Evolutionary conservation across 2,797 vertebrate genomes (phyloP).

Genomic region (Coluber constrictor): DNA sequence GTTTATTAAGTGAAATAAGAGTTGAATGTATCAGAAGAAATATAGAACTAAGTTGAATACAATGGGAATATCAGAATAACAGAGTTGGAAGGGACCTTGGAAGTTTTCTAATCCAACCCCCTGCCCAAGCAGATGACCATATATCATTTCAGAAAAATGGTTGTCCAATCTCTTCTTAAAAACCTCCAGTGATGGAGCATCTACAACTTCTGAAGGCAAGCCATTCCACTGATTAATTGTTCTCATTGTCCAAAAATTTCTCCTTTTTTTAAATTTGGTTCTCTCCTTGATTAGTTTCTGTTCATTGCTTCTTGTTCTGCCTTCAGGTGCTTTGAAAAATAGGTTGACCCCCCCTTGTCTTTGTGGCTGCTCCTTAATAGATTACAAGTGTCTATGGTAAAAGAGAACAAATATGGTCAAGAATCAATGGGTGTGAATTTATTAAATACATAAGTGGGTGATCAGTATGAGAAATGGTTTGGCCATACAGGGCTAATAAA

Average conservation of each 20-base stretch:
- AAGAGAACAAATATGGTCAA: not conserved
- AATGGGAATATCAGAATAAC: not conserved
- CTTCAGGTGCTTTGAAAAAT: not conserved
- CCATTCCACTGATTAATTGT: not conserved
- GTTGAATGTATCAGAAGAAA: not conserved
- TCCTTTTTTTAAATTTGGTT: not conserved
- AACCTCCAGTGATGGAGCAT: not conserved
- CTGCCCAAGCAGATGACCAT: not conserved
- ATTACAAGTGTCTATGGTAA: not conserved
- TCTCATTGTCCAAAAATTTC: not conserved
- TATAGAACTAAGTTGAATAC: not conserved
- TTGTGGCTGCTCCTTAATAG: not conserved
- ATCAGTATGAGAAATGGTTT: not conserved
- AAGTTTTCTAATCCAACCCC: not conserved
- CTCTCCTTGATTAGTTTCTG: not conserved
- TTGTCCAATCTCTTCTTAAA: not conserved
- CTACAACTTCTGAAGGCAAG: not conserved
- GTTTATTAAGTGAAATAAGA: not conserved
- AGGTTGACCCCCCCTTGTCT: not conserved
- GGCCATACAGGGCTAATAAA: not conserved
- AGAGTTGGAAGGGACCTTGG: not conserved
- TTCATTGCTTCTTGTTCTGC: not conserved
- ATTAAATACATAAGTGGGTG: not conserved
- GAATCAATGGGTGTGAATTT: not conserved
- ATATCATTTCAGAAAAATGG: not conserved